These are phyloP conservation scores for Ormyrus thymus DNA, from an alignment of 2,888 invertebrate species.

Conservation along the genomic window DNA sequence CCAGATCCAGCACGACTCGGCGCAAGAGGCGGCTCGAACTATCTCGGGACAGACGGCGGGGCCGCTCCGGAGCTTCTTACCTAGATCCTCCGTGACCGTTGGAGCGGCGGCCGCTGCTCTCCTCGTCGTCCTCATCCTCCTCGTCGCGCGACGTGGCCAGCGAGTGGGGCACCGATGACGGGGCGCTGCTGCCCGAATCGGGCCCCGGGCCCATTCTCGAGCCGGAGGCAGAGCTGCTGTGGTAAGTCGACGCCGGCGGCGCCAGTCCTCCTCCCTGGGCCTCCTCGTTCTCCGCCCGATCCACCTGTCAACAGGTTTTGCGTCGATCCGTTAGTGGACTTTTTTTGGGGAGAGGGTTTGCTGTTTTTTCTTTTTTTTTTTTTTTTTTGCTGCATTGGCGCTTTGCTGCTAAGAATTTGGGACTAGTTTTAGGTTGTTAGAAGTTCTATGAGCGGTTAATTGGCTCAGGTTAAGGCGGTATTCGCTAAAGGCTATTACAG, in stretches of 20 bases:
- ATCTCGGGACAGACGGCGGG: too few relatives aligned
- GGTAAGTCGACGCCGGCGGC: constrained; percentile 64
- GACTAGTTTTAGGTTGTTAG: too few relatives aligned
- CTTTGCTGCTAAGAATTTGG: too few relatives aligned
- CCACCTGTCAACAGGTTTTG: constrained; percentile 65
- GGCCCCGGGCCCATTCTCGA: constrained; percentile 73
- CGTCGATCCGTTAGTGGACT: too few relatives aligned
- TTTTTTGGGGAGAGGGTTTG: background rate
- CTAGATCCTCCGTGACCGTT: constrained; percentile 70
- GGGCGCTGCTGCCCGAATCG: constrained; percentile 73
- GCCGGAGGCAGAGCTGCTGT: constrained; percentile 69
- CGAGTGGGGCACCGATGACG: constrained; percentile 75
- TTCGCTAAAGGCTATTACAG: too few relatives aligned
- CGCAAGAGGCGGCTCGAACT: too few relatives aligned
- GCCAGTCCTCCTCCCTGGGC: constrained; percentile 70
- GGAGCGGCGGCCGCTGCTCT: constrained; percentile 70
- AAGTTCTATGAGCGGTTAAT: background rate
- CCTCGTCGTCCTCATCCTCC: constrained; percentile 78
- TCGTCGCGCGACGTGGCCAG: constrained; percentile 83
- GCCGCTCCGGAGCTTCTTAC: constrained; percentile 61
- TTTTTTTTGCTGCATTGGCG: background rate
- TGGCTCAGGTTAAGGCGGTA: too few relatives aligned
- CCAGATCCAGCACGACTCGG: too few relatives aligned
- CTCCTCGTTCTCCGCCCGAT: constrained; percentile 74
- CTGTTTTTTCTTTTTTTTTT: background rate